These are phyloP conservation scores for Nemotelus pantherinus DNA, from an alignment of 2,888 invertebrate species.

Conservation along the genomic window DNA sequence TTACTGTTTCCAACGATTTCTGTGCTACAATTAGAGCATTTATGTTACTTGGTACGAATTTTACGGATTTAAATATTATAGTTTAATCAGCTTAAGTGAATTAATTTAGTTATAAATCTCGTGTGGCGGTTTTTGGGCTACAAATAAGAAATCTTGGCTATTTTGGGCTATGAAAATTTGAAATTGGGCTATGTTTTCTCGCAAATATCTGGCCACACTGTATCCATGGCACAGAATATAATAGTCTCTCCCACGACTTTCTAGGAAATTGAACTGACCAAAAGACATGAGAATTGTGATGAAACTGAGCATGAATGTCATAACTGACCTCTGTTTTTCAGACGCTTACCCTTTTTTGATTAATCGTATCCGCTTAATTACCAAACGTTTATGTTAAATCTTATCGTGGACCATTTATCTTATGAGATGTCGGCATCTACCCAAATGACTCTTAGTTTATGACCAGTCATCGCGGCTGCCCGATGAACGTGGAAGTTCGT, in stretches of 20 bases:
- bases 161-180: too few species aligned
- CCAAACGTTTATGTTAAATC: slow-evolving; percentile 58
- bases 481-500: slow-evolving; percentile 20
- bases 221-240: slow-evolving; percentile 53
- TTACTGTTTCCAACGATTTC: too few species aligned
- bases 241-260: slow-evolving; percentile 66
- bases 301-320: slow-evolving; percentile 16
- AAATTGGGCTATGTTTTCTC: too few species aligned
- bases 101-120: too few species aligned
- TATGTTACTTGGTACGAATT: too few species aligned
- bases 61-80: too few species aligned
- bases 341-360: slow-evolving; percentile 57
- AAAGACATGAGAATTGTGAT: slow-evolving; percentile 1
- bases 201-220: too few species aligned
- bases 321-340: slow-evolving; percentile 33
- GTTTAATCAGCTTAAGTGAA: too few species aligned
- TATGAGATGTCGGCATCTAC: slow-evolving; percentile 29
- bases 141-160: too few species aligned
- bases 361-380: slow-evolving; percentile 66
- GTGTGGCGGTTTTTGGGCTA: too few species aligned
- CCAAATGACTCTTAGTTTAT: slow-evolving; percentile 34
- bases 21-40: too few species aligned
- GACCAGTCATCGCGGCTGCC: slow-evolving; percentile 30
- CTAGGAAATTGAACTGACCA: slow-evolving; percentile 57
- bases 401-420: slow-evolving; percentile 62